phyloP scores from a whole-genome alignment of 2,888 invertebrate species.

The Hydrotaea cyrtoneurina region DNA sequence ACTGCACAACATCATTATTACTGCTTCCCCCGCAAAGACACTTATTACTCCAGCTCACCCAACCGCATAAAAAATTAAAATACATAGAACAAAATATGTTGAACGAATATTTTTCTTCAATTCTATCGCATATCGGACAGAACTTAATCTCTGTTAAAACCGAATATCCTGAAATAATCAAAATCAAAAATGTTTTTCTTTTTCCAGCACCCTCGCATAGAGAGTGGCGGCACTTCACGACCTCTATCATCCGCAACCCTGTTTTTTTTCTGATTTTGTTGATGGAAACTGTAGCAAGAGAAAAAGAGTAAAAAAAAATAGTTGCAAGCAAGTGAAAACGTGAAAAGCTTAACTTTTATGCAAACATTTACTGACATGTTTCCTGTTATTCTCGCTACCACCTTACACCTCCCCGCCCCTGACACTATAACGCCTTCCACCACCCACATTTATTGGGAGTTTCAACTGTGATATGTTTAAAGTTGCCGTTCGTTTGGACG shows the following conservation, averaged over 20 bases:
- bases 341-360: conserved; percentile 62
- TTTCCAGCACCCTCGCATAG: conserved; percentile 1
- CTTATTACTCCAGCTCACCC: too few species aligned
- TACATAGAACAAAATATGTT: too few species aligned
- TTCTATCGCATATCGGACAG: neutral
- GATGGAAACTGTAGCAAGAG: conserved; percentile 12
- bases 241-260: too few species aligned
- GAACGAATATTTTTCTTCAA: too few species aligned
- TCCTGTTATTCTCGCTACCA: conserved; percentile 30
- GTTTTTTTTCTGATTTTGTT: neutral
- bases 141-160: neutral
- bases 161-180: neutral
- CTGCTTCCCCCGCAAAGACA: too few species aligned
- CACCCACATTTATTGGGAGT: conserved; percentile 3
- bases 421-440: conserved; percentile 17
- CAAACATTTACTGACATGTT: conserved; percentile 66
- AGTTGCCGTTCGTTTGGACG: conserved; percentile 44
- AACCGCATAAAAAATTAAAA: too few species aligned
- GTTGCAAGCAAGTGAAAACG: conserved; percentile 37
- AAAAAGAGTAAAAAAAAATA: conserved; percentile 23
- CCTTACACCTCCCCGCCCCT: neutral
- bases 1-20: too few species aligned
- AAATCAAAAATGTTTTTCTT: neutral
- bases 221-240: neutral
- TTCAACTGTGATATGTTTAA: conserved; percentile 46